phyloP scores from a whole-genome alignment of 2,888 invertebrate species.

The Diarsia dahlii region DNA sequence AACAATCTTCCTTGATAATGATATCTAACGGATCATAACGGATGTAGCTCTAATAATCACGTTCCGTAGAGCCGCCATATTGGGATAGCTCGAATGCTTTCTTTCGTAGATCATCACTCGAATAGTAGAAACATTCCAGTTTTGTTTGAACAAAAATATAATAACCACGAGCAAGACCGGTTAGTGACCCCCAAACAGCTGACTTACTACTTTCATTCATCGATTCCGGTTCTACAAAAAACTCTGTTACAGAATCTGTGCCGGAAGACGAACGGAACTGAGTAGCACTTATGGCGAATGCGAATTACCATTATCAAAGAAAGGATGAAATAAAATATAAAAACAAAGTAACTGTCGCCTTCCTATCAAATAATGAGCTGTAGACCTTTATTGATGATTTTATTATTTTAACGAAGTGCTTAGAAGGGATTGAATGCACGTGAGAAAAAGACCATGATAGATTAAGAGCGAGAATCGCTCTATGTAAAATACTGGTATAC shows the following conservation, averaged over 20 bases:
- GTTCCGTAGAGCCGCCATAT: slow-evolving; percentile 14
- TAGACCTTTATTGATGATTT: neutral
- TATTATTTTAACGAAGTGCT: neutral
- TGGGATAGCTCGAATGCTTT: slow-evolving; percentile 23
- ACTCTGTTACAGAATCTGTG: slow-evolving; percentile 27
- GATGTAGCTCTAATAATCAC: slow-evolving; percentile 19
- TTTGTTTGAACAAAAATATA: slow-evolving; percentile 40
- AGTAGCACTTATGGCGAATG: slow-evolving; percentile 21
- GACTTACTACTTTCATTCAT: slow-evolving; percentile 63
- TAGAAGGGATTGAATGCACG: neutral
- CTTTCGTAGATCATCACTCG: slow-evolving; percentile 18
- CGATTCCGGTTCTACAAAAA: slow-evolving; percentile 45
- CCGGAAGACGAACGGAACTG: slow-evolving; percentile 47
- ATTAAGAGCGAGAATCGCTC: neutral
- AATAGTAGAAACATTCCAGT: slow-evolving; percentile 25
- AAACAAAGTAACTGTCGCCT: neutral
- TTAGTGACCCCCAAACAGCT: slow-evolving; percentile 57
- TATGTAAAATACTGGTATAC: too few relatives aligned
- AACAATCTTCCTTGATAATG: slow-evolving; percentile 33
- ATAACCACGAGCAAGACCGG: slow-evolving; percentile 44
- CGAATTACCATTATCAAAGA: slow-evolving; percentile 1
- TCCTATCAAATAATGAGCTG: neutral
- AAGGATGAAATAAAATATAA: neutral
- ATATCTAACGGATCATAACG: slow-evolving; percentile 29
- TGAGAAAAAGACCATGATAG: neutral